Evolutionary conservation across 2,113 vertebrate species (phyloP).

Genomic region (Larimichthys polyactis): DNA sequence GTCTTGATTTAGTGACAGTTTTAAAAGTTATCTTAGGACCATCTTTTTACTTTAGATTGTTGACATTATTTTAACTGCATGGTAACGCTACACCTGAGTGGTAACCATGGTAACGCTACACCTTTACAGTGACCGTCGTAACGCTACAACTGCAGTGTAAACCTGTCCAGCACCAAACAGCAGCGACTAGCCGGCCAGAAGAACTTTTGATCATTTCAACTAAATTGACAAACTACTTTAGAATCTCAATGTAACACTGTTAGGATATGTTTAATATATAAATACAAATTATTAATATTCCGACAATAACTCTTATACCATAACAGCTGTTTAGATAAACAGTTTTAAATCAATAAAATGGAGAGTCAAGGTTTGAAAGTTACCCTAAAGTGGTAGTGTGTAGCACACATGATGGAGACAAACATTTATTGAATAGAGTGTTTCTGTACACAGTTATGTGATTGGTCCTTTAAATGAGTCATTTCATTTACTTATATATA

Average conservation of each 20-base stretch:
- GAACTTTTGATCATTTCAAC: background rate
- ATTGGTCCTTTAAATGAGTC: constrained; percentile 38
- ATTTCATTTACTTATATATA: constrained; percentile 6
- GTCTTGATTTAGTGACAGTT: too few relatives aligned
- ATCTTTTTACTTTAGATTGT: too few relatives aligned
- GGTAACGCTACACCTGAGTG: too few relatives aligned
- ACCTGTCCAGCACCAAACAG: background rate
- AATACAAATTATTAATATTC: background rate
- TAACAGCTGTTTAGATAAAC: background rate
- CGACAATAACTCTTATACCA: background rate
- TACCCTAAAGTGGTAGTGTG: background rate
- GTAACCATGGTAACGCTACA: too few relatives aligned
- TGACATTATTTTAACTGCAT: too few relatives aligned
- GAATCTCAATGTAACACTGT: background rate
- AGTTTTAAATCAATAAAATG: constrained; percentile 3
- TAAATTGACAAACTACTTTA: background rate
- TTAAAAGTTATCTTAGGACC: too few relatives aligned
- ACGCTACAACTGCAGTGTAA: too few relatives aligned
- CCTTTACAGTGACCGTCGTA: too few relatives aligned
- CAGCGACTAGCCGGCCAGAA: background rate
- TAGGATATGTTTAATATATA: background rate
- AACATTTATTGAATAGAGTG: constrained; percentile 34
- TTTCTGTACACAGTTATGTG: constrained; percentile 34
- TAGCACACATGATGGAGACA: background rate
- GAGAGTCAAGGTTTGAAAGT: background rate